These are phyloP conservation scores for Trichoplusia ni DNA, from an alignment of 1,140 invertebrate species.

Conservation along the genomic window DNA sequence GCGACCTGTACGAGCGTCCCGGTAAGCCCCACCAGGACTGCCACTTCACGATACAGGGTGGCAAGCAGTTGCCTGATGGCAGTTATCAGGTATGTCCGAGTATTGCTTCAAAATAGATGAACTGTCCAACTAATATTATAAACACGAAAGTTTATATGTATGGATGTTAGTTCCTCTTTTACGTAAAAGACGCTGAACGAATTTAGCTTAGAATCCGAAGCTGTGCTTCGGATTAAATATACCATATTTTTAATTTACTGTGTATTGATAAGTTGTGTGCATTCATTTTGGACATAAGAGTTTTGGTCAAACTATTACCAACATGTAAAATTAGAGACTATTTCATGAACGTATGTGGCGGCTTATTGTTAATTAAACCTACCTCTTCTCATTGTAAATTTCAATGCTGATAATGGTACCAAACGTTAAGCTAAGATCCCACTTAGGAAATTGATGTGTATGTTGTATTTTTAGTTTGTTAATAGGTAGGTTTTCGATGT, in stretches of 20 bases:
- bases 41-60: constrained; percentile 98
- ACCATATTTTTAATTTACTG: constrained; percentile 66
- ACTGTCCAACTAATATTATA: too few species aligned
- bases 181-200: too few species aligned
- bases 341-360: constrained; percentile 57
- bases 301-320: constrained; percentile 72
- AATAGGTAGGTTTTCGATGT: constrained; percentile 82
- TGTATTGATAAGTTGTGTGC: constrained; percentile 44
- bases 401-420: constrained; percentile 79
- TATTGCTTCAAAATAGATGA: too few species aligned
- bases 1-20: constrained; percentile 95
- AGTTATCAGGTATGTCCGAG: constrained; percentile 90
- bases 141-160: too few species aligned
- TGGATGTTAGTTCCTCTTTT: too few species aligned
- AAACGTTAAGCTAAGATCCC: constrained; percentile 77
- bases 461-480: constrained; percentile 82
- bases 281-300: constrained; percentile 55
- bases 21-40: constrained; percentile 98
- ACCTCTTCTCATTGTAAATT: constrained; percentile 82
- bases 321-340: constrained; percentile 79
- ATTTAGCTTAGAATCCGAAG: too few species aligned
- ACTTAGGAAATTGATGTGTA: constrained; percentile 82
- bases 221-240: constrained; percentile 68
- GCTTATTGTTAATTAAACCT: constrained; percentile 78
- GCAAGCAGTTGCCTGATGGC: constrained; percentile 90